Evolutionary conservation across 2,113 vertebrate genomes (phyloP).

Genomic region (Catharus fuscescens): DNA sequence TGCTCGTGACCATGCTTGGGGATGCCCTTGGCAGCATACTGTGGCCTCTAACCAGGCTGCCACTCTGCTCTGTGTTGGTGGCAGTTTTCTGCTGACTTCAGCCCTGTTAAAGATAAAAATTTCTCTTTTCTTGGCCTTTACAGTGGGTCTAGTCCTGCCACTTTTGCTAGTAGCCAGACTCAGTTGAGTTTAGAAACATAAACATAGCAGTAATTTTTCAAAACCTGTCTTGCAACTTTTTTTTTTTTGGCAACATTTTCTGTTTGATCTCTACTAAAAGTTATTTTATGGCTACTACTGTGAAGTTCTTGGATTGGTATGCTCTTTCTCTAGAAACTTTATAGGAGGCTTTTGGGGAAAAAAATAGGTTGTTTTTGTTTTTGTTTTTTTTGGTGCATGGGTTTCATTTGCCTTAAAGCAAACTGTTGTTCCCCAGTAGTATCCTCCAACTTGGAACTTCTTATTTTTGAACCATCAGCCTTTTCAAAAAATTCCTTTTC

Average conservation of each 20-base stretch:
- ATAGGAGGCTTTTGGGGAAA: neutral
- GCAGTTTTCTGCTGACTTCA: neutral
- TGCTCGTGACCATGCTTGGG: neutral
- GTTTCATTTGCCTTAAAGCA: neutral
- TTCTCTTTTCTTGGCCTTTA: neutral
- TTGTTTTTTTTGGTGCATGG: neutral
- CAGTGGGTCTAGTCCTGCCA: neutral
- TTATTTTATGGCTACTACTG: neutral
- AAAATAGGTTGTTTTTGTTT: neutral
- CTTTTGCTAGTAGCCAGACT: neutral
- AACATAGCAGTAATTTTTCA: neutral
- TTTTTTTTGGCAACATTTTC: neutral
- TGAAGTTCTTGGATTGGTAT: neutral
- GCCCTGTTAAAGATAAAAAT: neutral
- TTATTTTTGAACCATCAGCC: neutral
- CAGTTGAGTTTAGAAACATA: neutral
- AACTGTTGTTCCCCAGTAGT: neutral
- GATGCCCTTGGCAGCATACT: neutral
- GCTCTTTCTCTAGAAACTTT: neutral
- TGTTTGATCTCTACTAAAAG: neutral
- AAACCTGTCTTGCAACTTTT: neutral
- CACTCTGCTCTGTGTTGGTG: neutral
- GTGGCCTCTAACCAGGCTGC: neutral
- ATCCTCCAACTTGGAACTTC: neutral
- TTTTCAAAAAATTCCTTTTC: neutral